Base-by-base conservation (phyloP, 2,888 invertebrate species). In the Acanthosoma haemorrhoidale region DNA sequence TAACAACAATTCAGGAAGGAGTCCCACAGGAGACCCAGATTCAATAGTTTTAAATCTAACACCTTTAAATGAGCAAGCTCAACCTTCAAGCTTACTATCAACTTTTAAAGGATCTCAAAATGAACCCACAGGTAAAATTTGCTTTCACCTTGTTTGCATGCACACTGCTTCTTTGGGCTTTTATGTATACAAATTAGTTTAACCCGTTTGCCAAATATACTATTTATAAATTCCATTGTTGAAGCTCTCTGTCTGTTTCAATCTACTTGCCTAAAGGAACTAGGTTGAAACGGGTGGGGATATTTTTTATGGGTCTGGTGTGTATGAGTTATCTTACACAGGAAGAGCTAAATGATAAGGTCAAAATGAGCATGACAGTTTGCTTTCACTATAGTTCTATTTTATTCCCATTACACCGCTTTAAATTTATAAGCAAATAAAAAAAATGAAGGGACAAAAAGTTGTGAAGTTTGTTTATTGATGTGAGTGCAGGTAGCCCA, bases 41-140 rank as follows among this genome's bases (percentile, higher is more conserved):
- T 86, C 88, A 75, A 87, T 91, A 72, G 87, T 91, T 73, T 81
- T 92, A 68, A 91, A 91, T 79, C 85, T 92, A 82, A 88, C 90
- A 63, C 91, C 91, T 4, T 78, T 81, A 36, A 73, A 84, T 87
- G 83, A 83, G 72, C 79, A 79, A 61, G 81, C 82, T 74, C 82
- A 82, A 78, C 82, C 83, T 75, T 82, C 83, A 78, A 76, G 77
- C 66, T 71, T 77, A 76, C 85, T 89, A 78, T 87, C 86, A 77
- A 89, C 89, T 6, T 89, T 89, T 77, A 89, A 88, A 80, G 86
- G 86, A 69, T 73, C 75, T 39, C 74, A 74, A 1, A 71, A 71
- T 58, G 75, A 75, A 61, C 64, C 69, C 43, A 66, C 66, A 61
- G 75, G 75, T 75, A 61, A 70, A 25, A n/a, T 31, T 16, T 21